Conservation (phyloP, 1,140 invertebrate species). For the Zaprionus capensis region DNA sequence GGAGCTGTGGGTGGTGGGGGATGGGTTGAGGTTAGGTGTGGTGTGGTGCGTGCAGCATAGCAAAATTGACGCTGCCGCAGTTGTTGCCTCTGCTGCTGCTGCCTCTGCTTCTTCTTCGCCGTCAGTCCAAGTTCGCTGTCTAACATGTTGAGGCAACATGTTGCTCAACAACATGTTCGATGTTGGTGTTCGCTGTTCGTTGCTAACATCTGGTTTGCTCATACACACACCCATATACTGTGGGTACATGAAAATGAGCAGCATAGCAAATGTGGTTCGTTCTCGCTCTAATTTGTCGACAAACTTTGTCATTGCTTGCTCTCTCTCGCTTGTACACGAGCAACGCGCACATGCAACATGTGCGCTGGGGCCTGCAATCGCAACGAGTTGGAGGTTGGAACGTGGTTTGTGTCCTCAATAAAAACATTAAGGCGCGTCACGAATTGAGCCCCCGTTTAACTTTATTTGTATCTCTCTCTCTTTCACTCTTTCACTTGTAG, state of each 20-base stretch:
- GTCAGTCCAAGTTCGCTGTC: conserved; percentile 4
- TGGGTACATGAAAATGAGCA: conserved; percentile 57
- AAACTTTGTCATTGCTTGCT: neutral
- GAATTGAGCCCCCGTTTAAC: conserved; percentile 20
- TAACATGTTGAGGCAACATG: conserved; percentile 24
- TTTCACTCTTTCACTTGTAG: neutral
- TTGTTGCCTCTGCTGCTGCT: conserved; percentile 3
- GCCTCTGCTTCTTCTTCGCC: neutral
- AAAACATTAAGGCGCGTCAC: conserved; percentile 36
- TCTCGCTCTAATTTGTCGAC: conserved; percentile 17
- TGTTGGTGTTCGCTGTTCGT: conserved; percentile 40
- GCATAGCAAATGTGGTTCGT: conserved; percentile 27
- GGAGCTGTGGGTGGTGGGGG: too few relatives aligned
- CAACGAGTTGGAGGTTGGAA: conserved; percentile 14
- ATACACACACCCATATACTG: neutral
- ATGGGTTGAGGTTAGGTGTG: conserved; percentile 1
- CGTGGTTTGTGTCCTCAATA: conserved; percentile 69
- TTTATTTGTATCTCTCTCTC: conserved; percentile 11
- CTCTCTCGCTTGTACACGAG: conserved; percentile 6
- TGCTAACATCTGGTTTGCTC: conserved; percentile 26
- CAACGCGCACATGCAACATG: conserved; percentile 28
- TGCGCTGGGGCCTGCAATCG: conserved; percentile 19
- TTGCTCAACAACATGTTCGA: conserved; percentile 19
- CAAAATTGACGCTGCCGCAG: neutral
- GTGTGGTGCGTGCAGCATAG: conserved; percentile 6